phyloP scores from a whole-genome alignment of 30 jellyfish, hydroid and myxozoan genomes.

The Aurelia sp. region DNA sequence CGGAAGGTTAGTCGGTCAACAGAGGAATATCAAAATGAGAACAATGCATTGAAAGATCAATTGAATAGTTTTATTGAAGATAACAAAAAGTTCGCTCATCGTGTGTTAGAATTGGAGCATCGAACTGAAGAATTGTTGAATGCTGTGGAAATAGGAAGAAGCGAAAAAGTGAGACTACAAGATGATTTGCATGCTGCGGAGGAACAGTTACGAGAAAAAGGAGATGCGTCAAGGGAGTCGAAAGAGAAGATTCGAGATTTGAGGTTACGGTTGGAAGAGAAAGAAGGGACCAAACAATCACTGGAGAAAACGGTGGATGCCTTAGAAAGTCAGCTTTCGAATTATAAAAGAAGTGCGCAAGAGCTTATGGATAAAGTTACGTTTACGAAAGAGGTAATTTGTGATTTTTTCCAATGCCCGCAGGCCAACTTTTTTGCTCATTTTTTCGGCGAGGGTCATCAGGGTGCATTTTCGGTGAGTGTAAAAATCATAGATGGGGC shows the following conservation, averaged over 20 bases:
- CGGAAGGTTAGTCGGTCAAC: constrained; percentile 22
- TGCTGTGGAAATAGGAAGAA: constrained; percentile 59
- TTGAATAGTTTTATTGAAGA: constrained; percentile 81
- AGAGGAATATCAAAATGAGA: constrained; percentile 55
- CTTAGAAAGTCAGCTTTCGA: constrained; percentile 62
- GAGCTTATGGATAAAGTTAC: constrained; percentile 69
- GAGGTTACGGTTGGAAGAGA: constrained; percentile 57
- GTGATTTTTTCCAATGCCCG: background rate
- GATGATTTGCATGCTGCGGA: constrained; percentile 68
- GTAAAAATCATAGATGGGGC: too few species aligned
- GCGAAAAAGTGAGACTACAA: constrained; percentile 56
- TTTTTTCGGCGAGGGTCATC: too few species aligned
- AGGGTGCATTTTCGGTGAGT: too few species aligned
- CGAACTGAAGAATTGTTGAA: constrained; percentile 67
- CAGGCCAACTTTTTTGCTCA: too few species aligned
- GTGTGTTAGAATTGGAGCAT: constrained; percentile 79
- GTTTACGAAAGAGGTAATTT: constrained; percentile 54
- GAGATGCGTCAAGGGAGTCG: background rate
- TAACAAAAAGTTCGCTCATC: constrained; percentile 85
- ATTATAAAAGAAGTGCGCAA: constrained; percentile 45
- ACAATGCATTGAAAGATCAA: constrained; percentile 65
- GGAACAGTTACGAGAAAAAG: constrained; percentile 52
- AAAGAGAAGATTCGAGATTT: constrained; percentile 22
- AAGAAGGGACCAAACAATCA: constrained; percentile 49
- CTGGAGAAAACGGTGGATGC: constrained; percentile 51